These are phyloP conservation scores for Hylomyscus alleni DNA, from an alignment of 2,797 vertebrate genomes.

Conservation along the genomic window DNA sequence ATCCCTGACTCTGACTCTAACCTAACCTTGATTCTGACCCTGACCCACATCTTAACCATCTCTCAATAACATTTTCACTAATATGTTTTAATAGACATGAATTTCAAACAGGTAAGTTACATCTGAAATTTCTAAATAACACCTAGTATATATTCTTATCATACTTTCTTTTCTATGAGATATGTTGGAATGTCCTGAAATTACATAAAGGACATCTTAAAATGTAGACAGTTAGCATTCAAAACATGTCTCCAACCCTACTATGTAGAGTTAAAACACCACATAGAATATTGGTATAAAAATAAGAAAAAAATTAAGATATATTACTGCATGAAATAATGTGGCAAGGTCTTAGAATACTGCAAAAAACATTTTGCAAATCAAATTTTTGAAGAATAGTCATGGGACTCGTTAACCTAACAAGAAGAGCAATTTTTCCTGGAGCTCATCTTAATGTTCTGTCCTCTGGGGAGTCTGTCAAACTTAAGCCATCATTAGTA, in stretches of 20 bases:
- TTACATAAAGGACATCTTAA: neutral
- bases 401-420: conserved; percentile 38
- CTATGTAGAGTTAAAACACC: neutral
- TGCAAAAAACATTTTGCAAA: neutral
- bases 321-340: neutral
- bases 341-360: neutral
- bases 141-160: neutral
- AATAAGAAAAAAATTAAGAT: neutral
- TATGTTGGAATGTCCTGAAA: neutral
- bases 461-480: neutral
- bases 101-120: neutral
- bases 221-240: neutral
- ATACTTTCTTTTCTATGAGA: neutral
- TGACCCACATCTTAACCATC: neutral
- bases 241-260: neutral
- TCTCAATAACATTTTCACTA: neutral
- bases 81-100: neutral
- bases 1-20: too few species aligned
- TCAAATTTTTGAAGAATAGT: neutral
- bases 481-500: neutral
- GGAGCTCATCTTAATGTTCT: neutral
- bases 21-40: neutral
- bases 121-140: neutral
- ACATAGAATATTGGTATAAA: neutral
- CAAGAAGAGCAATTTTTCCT: neutral